phyloP scores from a whole-genome alignment of 2,888 invertebrate species.

The Uloborus plumipes region DNA sequence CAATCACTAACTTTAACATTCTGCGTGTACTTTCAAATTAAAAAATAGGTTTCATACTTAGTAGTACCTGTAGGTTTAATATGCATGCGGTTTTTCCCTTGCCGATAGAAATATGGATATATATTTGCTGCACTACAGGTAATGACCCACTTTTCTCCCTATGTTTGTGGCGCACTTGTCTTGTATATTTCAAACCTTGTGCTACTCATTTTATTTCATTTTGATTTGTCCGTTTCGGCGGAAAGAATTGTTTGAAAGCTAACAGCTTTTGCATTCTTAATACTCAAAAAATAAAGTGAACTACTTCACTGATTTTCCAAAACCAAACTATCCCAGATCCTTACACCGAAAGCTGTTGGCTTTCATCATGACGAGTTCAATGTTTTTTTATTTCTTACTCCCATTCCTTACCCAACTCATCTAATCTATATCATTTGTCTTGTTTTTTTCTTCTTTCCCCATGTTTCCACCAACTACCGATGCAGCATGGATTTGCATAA shows the following conservation, averaged over 20 bases:
- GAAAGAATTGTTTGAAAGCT: slow-evolving; percentile 41
- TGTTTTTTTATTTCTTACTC: slow-evolving; percentile 50
- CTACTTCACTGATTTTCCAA: background rate
- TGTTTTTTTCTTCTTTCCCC: slow-evolving; percentile 62
- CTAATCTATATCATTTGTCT: slow-evolving; percentile 65
- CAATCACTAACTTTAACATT: too few relatives aligned
- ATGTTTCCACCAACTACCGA: slow-evolving; percentile 57
- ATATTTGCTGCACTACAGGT: slow-evolving; percentile 25
- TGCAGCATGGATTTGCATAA: slow-evolving; percentile 97
- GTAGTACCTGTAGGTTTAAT: background rate
- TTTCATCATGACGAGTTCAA: slow-evolving; percentile 25
- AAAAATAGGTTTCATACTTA: too few relatives aligned
- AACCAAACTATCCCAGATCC: background rate
- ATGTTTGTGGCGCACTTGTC: slow-evolving; percentile 47
- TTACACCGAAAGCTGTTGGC: slow-evolving; percentile 50
- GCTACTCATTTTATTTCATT: slow-evolving; percentile 46
- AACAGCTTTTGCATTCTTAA: slow-evolving; percentile 40
- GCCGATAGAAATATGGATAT: slow-evolving; percentile 2
- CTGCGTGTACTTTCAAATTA: too few relatives aligned
- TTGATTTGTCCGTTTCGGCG: slow-evolving; percentile 24
- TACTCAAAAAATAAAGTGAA: background rate
- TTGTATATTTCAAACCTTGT: slow-evolving; percentile 42
- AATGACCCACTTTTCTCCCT: slow-evolving; percentile 47
- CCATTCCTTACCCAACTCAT: slow-evolving; percentile 64
- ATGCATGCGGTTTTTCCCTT: slow-evolving; percentile 30